Percentiles rank a stretch among this genome's conserved stretches.
phyloP scores from a whole-genome alignment of 2,888 invertebrate genomes.

The Acanthosepion pharaonis region DNA sequence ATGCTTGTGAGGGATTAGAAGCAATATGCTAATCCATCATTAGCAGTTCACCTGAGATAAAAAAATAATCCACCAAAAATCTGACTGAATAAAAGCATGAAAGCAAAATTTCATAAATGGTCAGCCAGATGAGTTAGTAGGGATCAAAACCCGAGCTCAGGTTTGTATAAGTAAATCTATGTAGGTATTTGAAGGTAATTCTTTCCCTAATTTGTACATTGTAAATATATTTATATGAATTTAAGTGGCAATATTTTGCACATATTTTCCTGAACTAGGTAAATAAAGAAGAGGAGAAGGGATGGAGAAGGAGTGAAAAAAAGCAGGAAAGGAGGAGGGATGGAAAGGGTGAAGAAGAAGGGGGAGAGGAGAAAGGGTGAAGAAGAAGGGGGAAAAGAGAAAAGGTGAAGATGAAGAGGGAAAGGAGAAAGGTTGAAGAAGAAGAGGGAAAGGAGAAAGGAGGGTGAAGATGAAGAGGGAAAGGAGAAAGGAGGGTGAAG shows the following conservation, averaged over 20 bases:
- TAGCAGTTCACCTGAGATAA: not conserved
- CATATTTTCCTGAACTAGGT: too few relatives aligned
- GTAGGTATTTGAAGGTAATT: too few relatives aligned
- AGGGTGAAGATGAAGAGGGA: not conserved
- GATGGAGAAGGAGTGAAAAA: too few relatives aligned
- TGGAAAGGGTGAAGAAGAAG: too few relatives aligned
- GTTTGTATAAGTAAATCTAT: not conserved
- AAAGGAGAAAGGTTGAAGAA: not conserved
- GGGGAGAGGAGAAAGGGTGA: too few relatives aligned
- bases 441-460: too few relatives aligned
- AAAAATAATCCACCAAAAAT: not conserved
- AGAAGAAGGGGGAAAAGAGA: not conserved
- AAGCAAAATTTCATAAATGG: not conserved
- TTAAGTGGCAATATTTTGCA: too few relatives aligned
- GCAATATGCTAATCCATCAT: not conserved
- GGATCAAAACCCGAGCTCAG: not conserved
- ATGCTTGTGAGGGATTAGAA: conserved; percentile 1
- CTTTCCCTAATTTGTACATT: too few relatives aligned
- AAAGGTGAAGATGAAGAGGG: not conserved
- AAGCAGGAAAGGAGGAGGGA: too few relatives aligned
- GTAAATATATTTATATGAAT: too few relatives aligned
- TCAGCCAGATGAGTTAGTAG: not conserved
- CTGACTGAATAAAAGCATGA: not conserved
- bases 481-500: not conserved
- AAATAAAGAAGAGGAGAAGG: too few relatives aligned